Evolutionary conservation across 2,888 invertebrate genomes (phyloP), one percentile per base, ranked within the genome.

Genomic region (Eutolmus rufibarbis): DNA sequence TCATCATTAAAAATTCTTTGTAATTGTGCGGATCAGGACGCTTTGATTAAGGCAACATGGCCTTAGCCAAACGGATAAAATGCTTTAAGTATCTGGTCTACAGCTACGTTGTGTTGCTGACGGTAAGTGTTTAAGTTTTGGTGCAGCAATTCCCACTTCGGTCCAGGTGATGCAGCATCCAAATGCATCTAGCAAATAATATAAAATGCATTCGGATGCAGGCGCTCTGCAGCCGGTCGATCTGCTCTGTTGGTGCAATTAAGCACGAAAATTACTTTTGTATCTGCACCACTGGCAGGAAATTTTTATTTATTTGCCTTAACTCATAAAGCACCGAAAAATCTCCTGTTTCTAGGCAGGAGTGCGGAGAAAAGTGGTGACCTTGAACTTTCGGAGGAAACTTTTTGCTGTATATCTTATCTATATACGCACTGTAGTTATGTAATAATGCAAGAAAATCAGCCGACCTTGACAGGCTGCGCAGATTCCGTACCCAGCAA

Each of bases 41-140:
- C 74, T 86, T 76, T 86, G 23, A 57, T 57, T 86, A 7, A 37
- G 23, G 23, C 85, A 89, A 89, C 79, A 92, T 92, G 92, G 92
- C 92, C 89, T 89, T 92, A 90, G 90, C 92, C 76, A 92, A 92
- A 91, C 90, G 92, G 89, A 92, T 92, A 87, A 92, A 92, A 90
- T 92, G 92, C 90, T 92, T 92, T 90, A 93, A 92, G 90, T 92
- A 92, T 90, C 91, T 92, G 88, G 92, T 92, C 89, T 92, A 92
- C 90, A 92, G 92, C 90, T 92, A 92, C 90, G 91, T 92, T 89
- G 91, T 92, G 88, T 90, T 92, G 88, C 89, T 92, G 90, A 92
- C 92, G 92, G 92, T 92, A 91, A 91, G 93, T 92, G 92, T 92
- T 51, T 4, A n/a, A 12, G 0, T 43, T 51, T 51, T 37, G 81